phyloP scores from a whole-genome alignment of 1,140 invertebrate species.

The Mercenaria mercenaria region DNA sequence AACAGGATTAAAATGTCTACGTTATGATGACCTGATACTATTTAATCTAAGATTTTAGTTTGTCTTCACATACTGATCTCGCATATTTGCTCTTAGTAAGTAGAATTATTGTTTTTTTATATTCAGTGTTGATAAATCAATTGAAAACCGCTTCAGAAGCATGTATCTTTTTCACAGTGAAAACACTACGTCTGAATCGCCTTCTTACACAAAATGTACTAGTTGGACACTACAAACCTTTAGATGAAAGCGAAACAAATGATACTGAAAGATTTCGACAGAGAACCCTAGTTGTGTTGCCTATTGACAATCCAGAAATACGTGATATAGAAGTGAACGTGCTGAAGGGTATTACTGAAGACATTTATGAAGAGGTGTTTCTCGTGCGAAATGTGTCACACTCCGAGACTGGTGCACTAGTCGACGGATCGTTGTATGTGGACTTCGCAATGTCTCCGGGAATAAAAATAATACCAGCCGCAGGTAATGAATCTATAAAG shows the following conservation, averaged over 20 bases:
- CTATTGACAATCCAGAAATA: constrained; percentile 14
- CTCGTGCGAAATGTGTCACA: constrained; percentile 30
- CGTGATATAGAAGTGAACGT: constrained; percentile 50
- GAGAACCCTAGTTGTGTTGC: constrained; percentile 44
- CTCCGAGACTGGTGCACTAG: background rate
- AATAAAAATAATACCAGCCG: background rate
- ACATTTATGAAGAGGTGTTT: constrained; percentile 33
- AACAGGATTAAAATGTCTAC: no score
- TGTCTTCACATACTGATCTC: no score
- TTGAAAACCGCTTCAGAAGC: no score
- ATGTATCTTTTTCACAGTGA: background rate
- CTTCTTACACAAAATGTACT: constrained; percentile 34
- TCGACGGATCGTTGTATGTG: constrained; percentile 44
- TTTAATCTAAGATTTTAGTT: no score
- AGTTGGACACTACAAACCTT: constrained; percentile 44
- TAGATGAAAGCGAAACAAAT: background rate
- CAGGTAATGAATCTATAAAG: background rate
- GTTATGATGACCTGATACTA: no score
- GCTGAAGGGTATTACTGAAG: background rate
- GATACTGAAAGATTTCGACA: constrained; percentile 37
- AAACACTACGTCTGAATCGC: constrained; percentile 36
- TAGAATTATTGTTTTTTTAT: no score
- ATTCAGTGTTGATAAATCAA: no score
- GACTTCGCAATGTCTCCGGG: constrained; percentile 21
- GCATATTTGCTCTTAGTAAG: no score